Evolutionary conservation across 2,797 vertebrate genomes (phyloP).

Genomic region (Peromyscus eremicus): DNA sequence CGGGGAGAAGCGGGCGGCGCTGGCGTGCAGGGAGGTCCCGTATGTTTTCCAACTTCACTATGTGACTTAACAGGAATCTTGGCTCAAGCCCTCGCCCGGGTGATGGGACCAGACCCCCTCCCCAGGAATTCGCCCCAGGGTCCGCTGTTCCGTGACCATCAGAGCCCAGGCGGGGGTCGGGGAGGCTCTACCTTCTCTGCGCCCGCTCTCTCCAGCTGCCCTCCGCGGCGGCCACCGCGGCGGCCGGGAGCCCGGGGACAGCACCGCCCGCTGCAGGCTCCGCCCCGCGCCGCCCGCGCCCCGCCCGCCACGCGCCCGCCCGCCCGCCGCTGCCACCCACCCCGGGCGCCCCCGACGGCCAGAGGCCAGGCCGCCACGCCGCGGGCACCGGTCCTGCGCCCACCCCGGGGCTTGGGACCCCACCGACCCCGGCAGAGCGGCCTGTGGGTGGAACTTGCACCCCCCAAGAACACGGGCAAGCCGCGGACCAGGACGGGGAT

Average conservation of each 20-base stretch:
- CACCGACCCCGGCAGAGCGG: neutral
- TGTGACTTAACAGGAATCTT: slow-evolving; percentile 60
- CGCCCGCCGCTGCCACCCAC: neutral
- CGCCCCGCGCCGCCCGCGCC: slow-evolving; percentile 52
- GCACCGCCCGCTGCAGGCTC: slow-evolving; percentile 38
- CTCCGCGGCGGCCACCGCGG: slow-evolving; percentile 43
- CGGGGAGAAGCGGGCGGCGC: neutral
- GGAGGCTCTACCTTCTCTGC: slow-evolving; percentile 73
- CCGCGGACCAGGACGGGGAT: neutral
- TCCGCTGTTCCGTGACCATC: neutral
- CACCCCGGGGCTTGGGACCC: neutral
- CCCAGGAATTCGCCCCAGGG: slow-evolving; percentile 63
- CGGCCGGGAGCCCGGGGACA: slow-evolving; percentile 50
- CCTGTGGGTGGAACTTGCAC: neutral
- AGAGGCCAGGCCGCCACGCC: neutral
- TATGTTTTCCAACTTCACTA: slow-evolving; percentile 70
- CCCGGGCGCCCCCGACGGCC: neutral
- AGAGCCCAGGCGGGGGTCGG: neutral
- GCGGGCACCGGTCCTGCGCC: neutral
- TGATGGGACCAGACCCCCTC: slow-evolving; percentile 57
- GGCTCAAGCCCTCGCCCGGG: slow-evolving; percentile 28
- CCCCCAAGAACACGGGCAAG: neutral
- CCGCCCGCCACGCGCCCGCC: slow-evolving; percentile 1
- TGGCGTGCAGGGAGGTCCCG: slow-evolving; percentile 57
- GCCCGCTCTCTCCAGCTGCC: slow-evolving; percentile 50